phyloP scores from a whole-genome alignment of 35 echinoderm and acorn worm species.

The Lytechinus pictus region DNA sequence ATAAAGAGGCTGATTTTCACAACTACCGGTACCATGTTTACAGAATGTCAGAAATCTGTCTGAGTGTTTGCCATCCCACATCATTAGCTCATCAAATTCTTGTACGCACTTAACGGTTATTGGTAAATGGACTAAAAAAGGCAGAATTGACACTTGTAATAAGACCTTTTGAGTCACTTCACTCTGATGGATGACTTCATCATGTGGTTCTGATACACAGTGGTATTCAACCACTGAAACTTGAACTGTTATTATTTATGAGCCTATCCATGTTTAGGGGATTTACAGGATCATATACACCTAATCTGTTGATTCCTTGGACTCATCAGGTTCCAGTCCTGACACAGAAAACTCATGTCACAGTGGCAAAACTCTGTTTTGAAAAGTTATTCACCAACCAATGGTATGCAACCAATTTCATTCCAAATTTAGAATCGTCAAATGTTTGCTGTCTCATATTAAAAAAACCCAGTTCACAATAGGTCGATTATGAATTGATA shows the following conservation, averaged over 20 bases:
- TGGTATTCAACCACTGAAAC: neutral
- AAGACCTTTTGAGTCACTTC: neutral
- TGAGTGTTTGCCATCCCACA: neutral
- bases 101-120: neutral
- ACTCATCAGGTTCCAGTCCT: neutral
- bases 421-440: neutral
- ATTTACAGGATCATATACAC: neutral
- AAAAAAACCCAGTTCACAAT: too few species aligned
- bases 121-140: conserved; percentile 4
- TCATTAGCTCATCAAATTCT: neutral
- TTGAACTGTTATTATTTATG: neutral
- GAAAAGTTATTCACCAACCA: neutral
- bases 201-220: neutral
- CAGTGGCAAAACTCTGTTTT: neutral
- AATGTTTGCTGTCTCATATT: too few species aligned
- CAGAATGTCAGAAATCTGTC: neutral
- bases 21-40: neutral
- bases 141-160: neutral
- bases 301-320: neutral
- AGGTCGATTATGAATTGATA: neutral
- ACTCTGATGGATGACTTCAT: neutral
- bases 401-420: neutral
- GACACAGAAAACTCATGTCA: neutral
- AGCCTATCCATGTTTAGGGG: neutral
- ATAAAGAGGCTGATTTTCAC: neutral